Evolutionary conservation across 2,113 vertebrate species (phyloP).

Genomic region (Heterotis niloticus): DNA sequence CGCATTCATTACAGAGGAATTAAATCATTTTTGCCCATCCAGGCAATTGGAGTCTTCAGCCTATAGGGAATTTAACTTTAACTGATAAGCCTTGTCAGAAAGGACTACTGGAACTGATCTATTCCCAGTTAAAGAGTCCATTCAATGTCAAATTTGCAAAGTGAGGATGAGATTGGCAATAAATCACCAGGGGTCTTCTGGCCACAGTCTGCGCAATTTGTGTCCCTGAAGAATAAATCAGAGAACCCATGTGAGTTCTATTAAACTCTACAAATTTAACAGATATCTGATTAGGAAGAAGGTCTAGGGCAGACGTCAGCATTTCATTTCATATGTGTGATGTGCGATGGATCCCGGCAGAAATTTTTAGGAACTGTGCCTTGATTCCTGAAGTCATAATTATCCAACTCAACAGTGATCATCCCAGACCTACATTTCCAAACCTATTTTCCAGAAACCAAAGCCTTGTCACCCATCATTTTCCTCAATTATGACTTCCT

Average conservation of each 20-base stretch:
- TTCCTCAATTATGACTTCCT: not conserved
- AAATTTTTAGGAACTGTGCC: not conserved
- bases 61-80: not conserved
- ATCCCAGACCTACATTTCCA: not conserved
- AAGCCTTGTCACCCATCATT: not conserved
- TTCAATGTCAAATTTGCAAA: not conserved
- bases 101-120: not conserved
- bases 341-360: not conserved
- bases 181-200: not conserved
- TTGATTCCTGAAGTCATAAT: not conserved
- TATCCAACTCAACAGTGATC: not conserved
- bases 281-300: not conserved
- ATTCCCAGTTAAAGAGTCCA: conserved; percentile 1
- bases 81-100: not conserved
- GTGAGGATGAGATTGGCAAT: not conserved
- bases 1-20: no score
- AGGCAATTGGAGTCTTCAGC: not conserved
- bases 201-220: not conserved
- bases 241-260: not conserved
- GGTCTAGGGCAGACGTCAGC: not conserved
- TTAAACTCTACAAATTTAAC: not conserved
- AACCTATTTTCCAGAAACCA: not conserved
- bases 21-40: no score
- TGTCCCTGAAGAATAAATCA: not conserved
- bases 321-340: not conserved